These are phyloP conservation scores for Diplosoma virens DNA, from an alignment of 23 tunicate genomes.

Conservation along the genomic window DNA sequence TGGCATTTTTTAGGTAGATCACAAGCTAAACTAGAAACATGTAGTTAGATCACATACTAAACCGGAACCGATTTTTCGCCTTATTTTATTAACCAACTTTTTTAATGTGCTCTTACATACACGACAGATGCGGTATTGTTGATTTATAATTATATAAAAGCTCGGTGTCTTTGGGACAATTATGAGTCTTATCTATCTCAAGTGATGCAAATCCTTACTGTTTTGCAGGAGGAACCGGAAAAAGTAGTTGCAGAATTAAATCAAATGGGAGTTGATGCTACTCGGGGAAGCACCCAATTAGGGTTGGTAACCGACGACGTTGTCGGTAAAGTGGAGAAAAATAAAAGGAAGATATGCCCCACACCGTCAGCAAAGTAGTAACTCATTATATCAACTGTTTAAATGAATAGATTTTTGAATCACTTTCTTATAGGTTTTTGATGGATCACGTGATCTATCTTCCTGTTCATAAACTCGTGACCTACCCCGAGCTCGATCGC, in stretches of 20 bases:
- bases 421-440: constrained; percentile 29
- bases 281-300: constrained; percentile 40
- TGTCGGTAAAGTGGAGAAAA: too few relatives aligned
- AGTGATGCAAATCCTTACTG: background rate
- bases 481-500: constrained; percentile 38
- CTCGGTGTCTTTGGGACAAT: background rate
- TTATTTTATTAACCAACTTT: too few relatives aligned
- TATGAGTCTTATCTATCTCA: too few relatives aligned
- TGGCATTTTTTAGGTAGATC: too few relatives aligned
- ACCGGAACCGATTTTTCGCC: too few relatives aligned
- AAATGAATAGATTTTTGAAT: background rate
- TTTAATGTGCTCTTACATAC: too few relatives aligned
- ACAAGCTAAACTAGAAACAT: too few relatives aligned
- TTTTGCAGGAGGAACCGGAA: constrained; percentile 13
- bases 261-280: constrained; percentile 47
- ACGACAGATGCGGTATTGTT: too few relatives aligned
- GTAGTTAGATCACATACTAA: too few relatives aligned
- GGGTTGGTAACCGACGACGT: constrained; percentile 26
- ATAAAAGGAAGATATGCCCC: background rate
- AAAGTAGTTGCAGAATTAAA: background rate
- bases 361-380: constrained; percentile 1
- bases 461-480: constrained; percentile 50
- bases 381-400: background rate
- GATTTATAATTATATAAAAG: background rate
- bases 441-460: constrained; percentile 62